Base-by-base conservation (phyloP, 2,113 vertebrate species). In the Silurus glanis region DNA sequence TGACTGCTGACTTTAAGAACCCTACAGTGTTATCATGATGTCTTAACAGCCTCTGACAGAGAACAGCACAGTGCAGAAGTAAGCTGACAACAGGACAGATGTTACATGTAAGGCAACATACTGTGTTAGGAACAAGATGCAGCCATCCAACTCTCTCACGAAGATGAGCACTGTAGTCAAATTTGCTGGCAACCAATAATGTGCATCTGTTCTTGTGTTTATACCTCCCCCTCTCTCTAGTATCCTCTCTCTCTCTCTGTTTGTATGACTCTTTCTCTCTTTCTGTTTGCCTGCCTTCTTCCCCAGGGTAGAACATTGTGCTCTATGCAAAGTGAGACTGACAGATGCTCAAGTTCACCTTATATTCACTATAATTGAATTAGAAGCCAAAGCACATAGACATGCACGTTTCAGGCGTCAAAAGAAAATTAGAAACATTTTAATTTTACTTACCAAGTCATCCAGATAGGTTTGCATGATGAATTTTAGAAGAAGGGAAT, bases 291-390 rank as follows among this genome's bases (percentile, higher is more conserved):
- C 14, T 79, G 76, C 76, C 8, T 16, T 79, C 53, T 37, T 19
- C 78, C 56, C 56, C 78, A 10, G 74, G 83, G 71, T 87, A 74
- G 49, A 58, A 66, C 72, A 14, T n/a, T 80, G 49, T 58, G 74
- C 64, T 87, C 83, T 75, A 79, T 87, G 86, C 69, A 86, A 86
- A 87, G 64, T 87, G 83, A 87, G 85, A 87, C 64, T 87, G 89
- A 90, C 87, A 90, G 85, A 75, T 86, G 87, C 74, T 85, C 75
- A 83, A 85, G 81, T 87, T 87, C 83, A 87, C 86, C 86, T 89
- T 89, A 90, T 87, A 90, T 76, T 87, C 59, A 89, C 75, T 89
- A 87, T 89, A 89, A 89, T 90, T 87, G 81, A 89, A 89, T 90
- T 87, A 87, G 80, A 84, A 85, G 79, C 64, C 80, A 59, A 80